Percentiles rank a stretch among this genome's conserved stretches.
Conservation (phyloP, 2,888 invertebrate genomes). For the Melanchra persicariae region DNA sequence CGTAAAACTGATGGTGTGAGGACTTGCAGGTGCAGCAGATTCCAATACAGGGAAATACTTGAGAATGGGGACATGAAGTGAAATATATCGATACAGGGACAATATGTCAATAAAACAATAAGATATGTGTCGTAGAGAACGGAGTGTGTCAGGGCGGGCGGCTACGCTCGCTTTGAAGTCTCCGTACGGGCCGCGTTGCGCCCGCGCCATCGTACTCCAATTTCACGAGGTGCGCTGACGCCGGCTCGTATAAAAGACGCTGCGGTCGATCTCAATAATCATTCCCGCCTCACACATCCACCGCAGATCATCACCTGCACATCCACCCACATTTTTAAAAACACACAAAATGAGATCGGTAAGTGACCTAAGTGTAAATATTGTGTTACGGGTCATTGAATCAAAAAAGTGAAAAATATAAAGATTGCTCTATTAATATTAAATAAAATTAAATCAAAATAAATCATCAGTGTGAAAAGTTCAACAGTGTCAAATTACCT, state of each 20-base stretch:
- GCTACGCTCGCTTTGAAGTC: conserved; percentile 63
- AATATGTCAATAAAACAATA: conserved; percentile 35
- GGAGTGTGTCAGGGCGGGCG: conserved; percentile 72
- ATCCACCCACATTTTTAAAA: conserved; percentile 69
- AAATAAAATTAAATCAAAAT: conserved; percentile 7
- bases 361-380: conserved; percentile 73
- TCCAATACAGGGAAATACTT: neutral
- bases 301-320: conserved; percentile 80
- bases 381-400: conserved; percentile 28
- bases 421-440: neutral
- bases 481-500: neutral
- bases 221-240: conserved; percentile 83
- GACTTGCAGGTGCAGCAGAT: conserved; percentile 18
- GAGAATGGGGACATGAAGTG: neutral
- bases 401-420: neutral
- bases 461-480: conserved; percentile 1
- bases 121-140: conserved; percentile 17
- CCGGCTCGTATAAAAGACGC: conserved; percentile 85
- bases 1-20: conserved; percentile 1
- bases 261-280: conserved; percentile 87
- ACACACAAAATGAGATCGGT: conserved; percentile 86
- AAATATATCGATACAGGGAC: conserved; percentile 8
- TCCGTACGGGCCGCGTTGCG: conserved; percentile 66
- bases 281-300: conserved; percentile 87
- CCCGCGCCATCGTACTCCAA: conserved; percentile 81